phyloP scores from a whole-genome alignment of 2,113 vertebrate genomes.

The Myiozetetes cayanensis region DNA sequence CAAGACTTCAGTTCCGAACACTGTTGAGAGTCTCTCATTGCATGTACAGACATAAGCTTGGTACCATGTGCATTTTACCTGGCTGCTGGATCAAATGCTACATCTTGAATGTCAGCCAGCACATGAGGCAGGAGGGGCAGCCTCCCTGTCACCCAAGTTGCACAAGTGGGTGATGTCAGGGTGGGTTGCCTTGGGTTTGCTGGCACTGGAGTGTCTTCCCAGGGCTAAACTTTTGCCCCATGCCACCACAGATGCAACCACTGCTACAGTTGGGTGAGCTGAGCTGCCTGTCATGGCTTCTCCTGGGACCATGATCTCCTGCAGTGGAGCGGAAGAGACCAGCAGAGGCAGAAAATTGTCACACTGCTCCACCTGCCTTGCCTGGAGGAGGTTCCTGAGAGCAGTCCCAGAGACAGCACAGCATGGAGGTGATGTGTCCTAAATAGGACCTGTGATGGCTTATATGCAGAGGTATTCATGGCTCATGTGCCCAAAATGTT shows the following conservation, averaged over 20 bases:
- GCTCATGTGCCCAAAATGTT: not conserved
- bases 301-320: not conserved
- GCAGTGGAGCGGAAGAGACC: accelerated
- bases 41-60: not conserved
- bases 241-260: not conserved
- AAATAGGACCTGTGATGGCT: not conserved
- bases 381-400: not conserved
- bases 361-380: not conserved
- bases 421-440: not conserved
- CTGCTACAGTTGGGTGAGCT: not conserved
- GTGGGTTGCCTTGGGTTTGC: not conserved
- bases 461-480: accelerated
- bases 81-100: not conserved
- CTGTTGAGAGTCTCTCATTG: not conserved
- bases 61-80: not conserved
- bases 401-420: accelerated
- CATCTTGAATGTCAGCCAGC: not conserved
- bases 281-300: not conserved
- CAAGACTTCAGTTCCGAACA: not conserved
- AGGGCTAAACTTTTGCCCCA: not conserved
- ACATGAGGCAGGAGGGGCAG: not conserved
- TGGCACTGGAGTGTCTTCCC: not conserved
- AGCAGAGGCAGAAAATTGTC: not conserved
- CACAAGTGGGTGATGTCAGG: not conserved
- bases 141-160: not conserved